Evolutionary conservation across 2,888 invertebrate genomes (phyloP).

Genomic region (Hydropsyche betteni): DNA sequence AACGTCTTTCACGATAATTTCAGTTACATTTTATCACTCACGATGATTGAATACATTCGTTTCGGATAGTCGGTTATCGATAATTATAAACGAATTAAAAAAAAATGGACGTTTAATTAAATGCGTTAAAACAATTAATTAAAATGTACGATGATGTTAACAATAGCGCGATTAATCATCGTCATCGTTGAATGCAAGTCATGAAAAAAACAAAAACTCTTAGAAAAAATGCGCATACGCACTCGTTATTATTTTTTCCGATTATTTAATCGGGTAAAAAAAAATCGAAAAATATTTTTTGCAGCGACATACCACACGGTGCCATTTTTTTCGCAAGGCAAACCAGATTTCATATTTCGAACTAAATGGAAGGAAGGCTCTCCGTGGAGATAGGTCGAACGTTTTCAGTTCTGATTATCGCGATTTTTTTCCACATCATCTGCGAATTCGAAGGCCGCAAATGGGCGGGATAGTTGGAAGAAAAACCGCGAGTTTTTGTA

Average conservation of each 20-base stretch:
- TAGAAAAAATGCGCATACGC: constrained; percentile 5
- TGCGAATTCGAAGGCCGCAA: constrained; percentile 8
- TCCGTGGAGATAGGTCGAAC: constrained; percentile 16
- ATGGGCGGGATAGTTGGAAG: constrained; percentile 7
- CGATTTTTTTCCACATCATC: constrained; percentile 5
- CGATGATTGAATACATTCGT: background rate
- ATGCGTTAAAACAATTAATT: constrained; percentile 33
- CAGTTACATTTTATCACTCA: background rate
- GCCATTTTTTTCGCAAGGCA: constrained; percentile 25
- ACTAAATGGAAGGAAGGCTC: constrained; percentile 24
- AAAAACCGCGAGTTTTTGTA: constrained; percentile 18
- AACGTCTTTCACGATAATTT: background rate
- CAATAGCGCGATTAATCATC: constrained; percentile 35
- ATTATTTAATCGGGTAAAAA: background rate
- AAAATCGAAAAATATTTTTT: constrained; percentile 22
- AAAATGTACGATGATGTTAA: constrained; percentile 23
- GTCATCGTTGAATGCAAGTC: constrained; percentile 16
- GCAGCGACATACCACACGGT: constrained; percentile 13
- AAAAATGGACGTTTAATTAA: constrained; percentile 2
- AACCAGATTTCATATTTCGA: constrained; percentile 24
- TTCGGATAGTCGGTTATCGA: background rate
- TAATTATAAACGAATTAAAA: background rate
- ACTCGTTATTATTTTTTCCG: background rate
- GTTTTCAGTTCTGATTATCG: constrained; percentile 28
- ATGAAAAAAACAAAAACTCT: background rate